phyloP scores from a whole-genome alignment of 1,140 invertebrate genomes.

The Magallana angulata region DNA sequence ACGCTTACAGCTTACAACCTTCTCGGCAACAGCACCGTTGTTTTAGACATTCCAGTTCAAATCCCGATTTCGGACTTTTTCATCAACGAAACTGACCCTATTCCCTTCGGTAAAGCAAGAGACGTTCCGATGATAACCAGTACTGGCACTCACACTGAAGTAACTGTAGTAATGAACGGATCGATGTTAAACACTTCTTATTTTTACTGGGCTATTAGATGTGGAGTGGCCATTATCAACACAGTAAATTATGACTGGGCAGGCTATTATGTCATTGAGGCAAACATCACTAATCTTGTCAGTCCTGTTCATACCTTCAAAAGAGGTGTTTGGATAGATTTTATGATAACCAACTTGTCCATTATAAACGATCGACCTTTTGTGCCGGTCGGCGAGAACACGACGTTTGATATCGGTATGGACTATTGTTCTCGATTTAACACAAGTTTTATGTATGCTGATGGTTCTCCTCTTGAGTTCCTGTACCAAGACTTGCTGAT shows the following conservation, averaged over 20 bases:
- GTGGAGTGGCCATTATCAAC: conserved; percentile 48
- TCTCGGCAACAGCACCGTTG: conserved; percentile 40
- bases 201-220: conserved; percentile 16
- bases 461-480: conserved; percentile 34
- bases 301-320: conserved; percentile 35
- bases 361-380: conserved; percentile 50
- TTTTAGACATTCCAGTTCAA: conserved; percentile 41
- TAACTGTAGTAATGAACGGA: conserved; percentile 43
- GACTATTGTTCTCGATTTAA: conserved; percentile 60
- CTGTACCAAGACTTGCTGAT: conserved; percentile 46
- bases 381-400: conserved; percentile 54
- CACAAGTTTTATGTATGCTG: conserved; percentile 44
- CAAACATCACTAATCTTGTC: conserved; percentile 55
- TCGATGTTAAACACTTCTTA: conserved; percentile 43
- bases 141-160: conserved; percentile 28
- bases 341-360: conserved; percentile 54
- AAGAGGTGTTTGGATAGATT: conserved; percentile 60
- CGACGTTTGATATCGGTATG: conserved; percentile 56
- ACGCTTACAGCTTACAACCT: conserved; percentile 49
- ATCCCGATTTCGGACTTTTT: conserved; percentile 48
- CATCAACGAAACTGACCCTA: conserved; percentile 51
- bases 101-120: conserved; percentile 50
- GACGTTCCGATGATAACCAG: conserved; percentile 34
- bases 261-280: conserved; percentile 47
- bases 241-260: conserved; percentile 43